Evolutionary conservation across 2,888 invertebrate genomes (phyloP).

Genomic region (Helicoverpa assulta): DNA sequence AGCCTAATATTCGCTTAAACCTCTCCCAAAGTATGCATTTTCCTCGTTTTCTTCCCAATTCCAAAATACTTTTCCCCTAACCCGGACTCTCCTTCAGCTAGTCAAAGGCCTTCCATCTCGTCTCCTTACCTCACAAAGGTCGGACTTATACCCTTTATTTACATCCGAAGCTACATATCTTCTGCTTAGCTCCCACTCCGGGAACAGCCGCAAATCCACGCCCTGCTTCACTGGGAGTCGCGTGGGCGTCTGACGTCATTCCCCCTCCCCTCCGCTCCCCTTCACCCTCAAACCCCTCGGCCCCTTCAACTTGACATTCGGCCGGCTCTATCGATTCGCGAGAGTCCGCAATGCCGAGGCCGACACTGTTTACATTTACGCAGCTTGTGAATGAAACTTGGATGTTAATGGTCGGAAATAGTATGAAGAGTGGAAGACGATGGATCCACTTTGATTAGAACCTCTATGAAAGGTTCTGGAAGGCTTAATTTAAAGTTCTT

Average conservation of each 20-base stretch:
- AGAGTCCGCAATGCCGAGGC: constrained; percentile 72
- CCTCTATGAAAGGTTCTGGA: not conserved
- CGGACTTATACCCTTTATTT: constrained; percentile 13
- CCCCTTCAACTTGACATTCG: constrained; percentile 82
- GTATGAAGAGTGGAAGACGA: not conserved
- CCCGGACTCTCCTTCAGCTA: too few relatives aligned
- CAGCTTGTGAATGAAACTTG: constrained; percentile 67
- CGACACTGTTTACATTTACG: constrained; percentile 70
- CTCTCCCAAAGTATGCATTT: not conserved
- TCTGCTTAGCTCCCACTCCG: constrained; percentile 27
- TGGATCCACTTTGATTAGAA: constrained; percentile 10
- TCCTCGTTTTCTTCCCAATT: not conserved
- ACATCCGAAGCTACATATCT: constrained; percentile 18
- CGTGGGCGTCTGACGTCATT: constrained; percentile 79
- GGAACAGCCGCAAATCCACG: constrained; percentile 44
- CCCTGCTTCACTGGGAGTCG: constrained; percentile 59
- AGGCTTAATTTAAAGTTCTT: too few relatives aligned
- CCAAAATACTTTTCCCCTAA: too few relatives aligned
- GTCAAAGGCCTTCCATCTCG: too few relatives aligned
- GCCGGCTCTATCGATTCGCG: constrained; percentile 74
- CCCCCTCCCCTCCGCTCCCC: constrained; percentile 6
- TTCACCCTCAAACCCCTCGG: constrained; percentile 24
- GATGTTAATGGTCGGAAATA: constrained; percentile 32
- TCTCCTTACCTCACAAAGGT: too few relatives aligned
- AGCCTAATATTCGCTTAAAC: not conserved